A percentile compares a stretch with the other conserved stretches of the same genome.
Conservation (phyloP, 2,888 invertebrate genomes). For the Myathropa florea region DNA sequence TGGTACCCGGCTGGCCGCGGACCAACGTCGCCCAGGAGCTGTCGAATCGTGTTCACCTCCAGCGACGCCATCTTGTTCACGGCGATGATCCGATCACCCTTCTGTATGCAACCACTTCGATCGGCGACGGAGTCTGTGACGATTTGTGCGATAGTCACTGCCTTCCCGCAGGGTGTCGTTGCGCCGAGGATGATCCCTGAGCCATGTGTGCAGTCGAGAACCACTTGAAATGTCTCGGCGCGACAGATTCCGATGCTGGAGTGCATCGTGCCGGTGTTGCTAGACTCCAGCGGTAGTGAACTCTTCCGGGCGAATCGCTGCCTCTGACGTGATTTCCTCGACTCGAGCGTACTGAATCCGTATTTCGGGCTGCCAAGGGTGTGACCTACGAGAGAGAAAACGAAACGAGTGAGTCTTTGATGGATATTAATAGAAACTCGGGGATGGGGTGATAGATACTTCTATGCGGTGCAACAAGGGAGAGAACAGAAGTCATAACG, state of each 20-base stretch:
- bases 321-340: conserved; percentile 81
- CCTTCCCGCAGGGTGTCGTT: conserved; percentile 77
- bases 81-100: conserved; percentile 91
- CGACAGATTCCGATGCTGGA: conserved; percentile 78
- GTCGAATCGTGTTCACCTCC: conserved; percentile 83
- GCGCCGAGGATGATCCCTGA: conserved; percentile 79
- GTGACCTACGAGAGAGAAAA: conserved; percentile 43
- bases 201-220: conserved; percentile 80
- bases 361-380: conserved; percentile 81
- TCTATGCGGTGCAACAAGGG: background rate
- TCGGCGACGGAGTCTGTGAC: conserved; percentile 79
- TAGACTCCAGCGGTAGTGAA: conserved; percentile 79
- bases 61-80: conserved; percentile 90
- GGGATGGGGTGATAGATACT: background rate
- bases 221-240: conserved; percentile 80
- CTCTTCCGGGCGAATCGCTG: conserved; percentile 82
- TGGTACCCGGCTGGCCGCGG: conserved; percentile 79
- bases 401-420: conserved; percentile 8
- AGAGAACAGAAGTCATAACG: conserved; percentile 11
- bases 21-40: conserved; percentile 78
- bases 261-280: conserved; percentile 71
- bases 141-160: conserved; percentile 78
- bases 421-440: conserved; percentile 43
- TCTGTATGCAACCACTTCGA: conserved; percentile 88
- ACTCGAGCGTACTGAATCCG: conserved; percentile 83